Evolutionary conservation across 2,113 vertebrate species (phyloP), one percentile per base, ranked within the genome.

Genomic region (Oreochromis spilurus): DNA sequence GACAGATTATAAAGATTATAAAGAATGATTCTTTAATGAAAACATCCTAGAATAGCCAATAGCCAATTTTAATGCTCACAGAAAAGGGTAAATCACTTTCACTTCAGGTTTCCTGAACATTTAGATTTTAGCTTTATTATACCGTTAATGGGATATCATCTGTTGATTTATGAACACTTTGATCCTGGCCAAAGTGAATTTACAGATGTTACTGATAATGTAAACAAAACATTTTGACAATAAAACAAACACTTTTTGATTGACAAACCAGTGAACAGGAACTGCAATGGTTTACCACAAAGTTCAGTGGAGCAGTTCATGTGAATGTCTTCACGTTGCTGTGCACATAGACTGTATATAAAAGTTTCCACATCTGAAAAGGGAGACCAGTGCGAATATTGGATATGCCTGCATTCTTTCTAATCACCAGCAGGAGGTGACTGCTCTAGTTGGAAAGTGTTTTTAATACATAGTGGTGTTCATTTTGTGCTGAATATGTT

Each of bases 81-180:
- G 67, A 75, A 48, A 45, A 48, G 4, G 40, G 24, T 29, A 8
- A 38, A 14, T 21, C 36, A 21, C 34, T 26, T 43, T 80, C n/a
- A 45, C 79, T 50, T 50, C 29, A 75, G 67, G 17, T 34, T 53
- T 52, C 19, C 11, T 53, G 29, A 8, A 79, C 12, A 53, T 53
- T 53, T 34, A 16, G 7, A 53, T 53, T 14, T 53, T 75, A 48
- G 40, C 14, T 75, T 48, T 48, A 75, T 48, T 48, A 45, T 19
- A 75, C 24, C 0, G 1, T 5, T 48, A 48, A 43, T 24, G 24
- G 1, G 0, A 40, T 40, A 40, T n/a, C n/a, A 72, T 72, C 13
- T 0, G 9, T 26, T 72, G 43, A 17, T 72, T 72, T 72, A 17
- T 29, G 4, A 75, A 19, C 24, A 75, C 40, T 75, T 75, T 11